Evolutionary conservation across 2,888 invertebrate genomes (phyloP).

Genomic region (Patella ulyssiponensis): DNA sequence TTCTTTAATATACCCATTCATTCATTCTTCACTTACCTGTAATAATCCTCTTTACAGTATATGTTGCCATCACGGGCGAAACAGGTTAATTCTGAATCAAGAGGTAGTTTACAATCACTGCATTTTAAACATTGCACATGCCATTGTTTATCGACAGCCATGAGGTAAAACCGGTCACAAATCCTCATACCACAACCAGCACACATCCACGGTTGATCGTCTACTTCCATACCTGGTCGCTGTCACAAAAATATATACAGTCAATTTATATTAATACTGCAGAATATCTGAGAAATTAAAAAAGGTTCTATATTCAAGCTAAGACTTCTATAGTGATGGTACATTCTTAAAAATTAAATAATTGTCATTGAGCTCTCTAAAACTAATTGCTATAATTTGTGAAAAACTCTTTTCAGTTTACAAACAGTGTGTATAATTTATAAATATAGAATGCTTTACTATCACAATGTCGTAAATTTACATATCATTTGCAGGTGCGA

Average conservation of each 20-base stretch:
- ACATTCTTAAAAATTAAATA: too few species aligned
- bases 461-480: too few species aligned
- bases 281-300: too few species aligned
- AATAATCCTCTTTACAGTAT: constrained; percentile 97
- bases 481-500: too few species aligned
- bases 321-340: too few species aligned
- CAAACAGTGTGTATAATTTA: too few species aligned
- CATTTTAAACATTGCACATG: constrained; percentile 90
- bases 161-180: constrained; percentile 87
- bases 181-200: constrained; percentile 91
- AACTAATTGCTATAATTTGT: too few species aligned
- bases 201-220: constrained; percentile 74
- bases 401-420: too few species aligned
- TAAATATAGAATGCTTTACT: too few species aligned
- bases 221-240: constrained; percentile 14
- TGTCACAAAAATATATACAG: background rate
- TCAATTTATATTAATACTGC: too few species aligned
- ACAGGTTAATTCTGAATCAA: constrained; percentile 93
- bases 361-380: too few species aligned
- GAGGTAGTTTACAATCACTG: constrained; percentile 88
- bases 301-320: too few species aligned
- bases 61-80: constrained; percentile 93
- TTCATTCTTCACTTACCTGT: constrained; percentile 81
- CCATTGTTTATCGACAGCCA: constrained; percentile 93
- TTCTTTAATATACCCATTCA: background rate